Base-by-base conservation (phyloP, 2,113 vertebrate species). In the Carassius carassius region DNA sequence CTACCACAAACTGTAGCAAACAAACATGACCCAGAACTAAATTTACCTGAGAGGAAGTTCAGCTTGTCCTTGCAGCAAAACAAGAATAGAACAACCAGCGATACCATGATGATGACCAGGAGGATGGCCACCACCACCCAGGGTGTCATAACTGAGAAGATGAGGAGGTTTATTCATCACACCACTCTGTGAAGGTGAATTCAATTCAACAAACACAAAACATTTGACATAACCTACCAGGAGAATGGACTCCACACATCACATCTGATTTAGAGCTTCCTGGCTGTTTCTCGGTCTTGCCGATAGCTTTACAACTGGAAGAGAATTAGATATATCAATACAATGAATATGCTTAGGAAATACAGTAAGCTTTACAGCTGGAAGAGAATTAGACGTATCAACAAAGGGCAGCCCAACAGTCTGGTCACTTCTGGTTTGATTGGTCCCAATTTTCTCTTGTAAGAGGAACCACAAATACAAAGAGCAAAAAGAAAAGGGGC, bases 11-110 rank as follows among this genome's bases (percentile, higher is more conserved):
- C 49, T 85, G 2, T 85, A 58, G 25, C 23, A 51, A 81, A 23
- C 11, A 1, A 63, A 78, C 1, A 13, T 0, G n/a, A 37, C 25
- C 69, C 51, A 54, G 19, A 56, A 35, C 1, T 14, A 77, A 9
- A 73, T 47, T 62, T 88, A 92, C 91, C 90, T 29, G 90, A 89
- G 23, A 91, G 78, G 62, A 94, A 83, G 69, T 93, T 95, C 54
- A 95, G 88, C 86, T 94, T 95, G 86, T 95, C 94, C 87, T 94
- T 95, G 89, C 94, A 94, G 91, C 94, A 95, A 89, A 94, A 93
- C 63, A 95, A 89, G 19, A 92, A 91, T 65, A 95, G 88, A 85
- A 95, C 92, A 82, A 94, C 90, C 58, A 94, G 92, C 54, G 92
- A 94, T 62, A 95, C 87, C 54, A 94, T 80, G 5, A 93, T 92